Evolutionary conservation across 1,140 invertebrate genomes (phyloP).

Genomic region (Diploscapter pachys): DNA sequence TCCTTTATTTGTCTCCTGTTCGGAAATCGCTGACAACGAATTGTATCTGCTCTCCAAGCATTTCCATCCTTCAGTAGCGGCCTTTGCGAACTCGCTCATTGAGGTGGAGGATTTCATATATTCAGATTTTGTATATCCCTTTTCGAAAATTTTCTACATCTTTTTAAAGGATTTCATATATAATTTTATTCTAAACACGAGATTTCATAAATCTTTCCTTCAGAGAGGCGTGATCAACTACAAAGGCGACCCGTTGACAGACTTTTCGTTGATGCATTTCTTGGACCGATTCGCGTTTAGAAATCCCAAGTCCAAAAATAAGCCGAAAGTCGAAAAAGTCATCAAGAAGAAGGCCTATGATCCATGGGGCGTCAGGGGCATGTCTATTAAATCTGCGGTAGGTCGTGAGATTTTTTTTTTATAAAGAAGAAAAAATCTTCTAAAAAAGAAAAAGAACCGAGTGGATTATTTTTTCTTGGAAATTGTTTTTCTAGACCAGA

Average conservation of each 20-base stretch:
- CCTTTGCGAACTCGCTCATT: conserved; percentile 79
- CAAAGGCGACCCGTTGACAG: conserved; percentile 82
- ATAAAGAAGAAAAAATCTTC: neutral
- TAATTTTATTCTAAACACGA: neutral
- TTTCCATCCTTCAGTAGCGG: conserved; percentile 82
- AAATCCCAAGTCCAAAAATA: conserved; percentile 71
- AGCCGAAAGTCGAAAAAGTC: conserved; percentile 66
- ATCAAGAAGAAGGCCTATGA: conserved; percentile 35
- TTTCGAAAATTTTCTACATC: neutral
- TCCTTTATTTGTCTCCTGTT: conserved; percentile 75
- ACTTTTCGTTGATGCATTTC: conserved; percentile 83
- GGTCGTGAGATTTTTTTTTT: neutral
- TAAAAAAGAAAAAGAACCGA: neutral
- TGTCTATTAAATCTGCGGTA: conserved; percentile 23
- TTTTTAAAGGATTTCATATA: conserved; percentile 5
- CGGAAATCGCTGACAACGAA: conserved; percentile 70
- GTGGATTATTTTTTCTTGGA: too few relatives aligned
- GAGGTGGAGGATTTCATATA: conserved; percentile 63
- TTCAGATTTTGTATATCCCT: neutral
- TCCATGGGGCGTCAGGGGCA: conserved; percentile 16
- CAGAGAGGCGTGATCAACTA: conserved; percentile 70
- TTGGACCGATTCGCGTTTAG: conserved; percentile 89
- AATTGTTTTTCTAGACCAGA: too few relatives aligned
- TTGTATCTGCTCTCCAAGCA: conserved; percentile 71
- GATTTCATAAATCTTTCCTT: conserved; percentile 2